Percentiles rank a stretch among this genome's conserved stretches.
Conservation (phyloP, 2,113 vertebrate genomes). For the Chaenocephalus aceratus region DNA sequence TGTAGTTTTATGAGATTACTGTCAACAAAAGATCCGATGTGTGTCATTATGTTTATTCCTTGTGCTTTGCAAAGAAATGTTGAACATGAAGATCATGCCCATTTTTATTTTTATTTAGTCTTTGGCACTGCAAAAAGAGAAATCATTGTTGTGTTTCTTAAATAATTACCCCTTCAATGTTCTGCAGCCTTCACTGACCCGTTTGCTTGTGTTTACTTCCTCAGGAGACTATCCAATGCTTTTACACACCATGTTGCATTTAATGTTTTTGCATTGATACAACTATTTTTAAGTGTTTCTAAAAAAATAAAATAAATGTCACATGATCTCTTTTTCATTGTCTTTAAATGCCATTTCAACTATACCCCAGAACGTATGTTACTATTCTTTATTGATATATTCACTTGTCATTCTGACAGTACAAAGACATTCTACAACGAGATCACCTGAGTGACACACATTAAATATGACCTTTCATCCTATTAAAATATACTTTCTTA, state of each 20-base stretch:
- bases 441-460: conserved; percentile 2
- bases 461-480: conserved; percentile 15
- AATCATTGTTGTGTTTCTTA: background rate
- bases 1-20: conserved; percentile 20
- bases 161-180: conserved; percentile 3
- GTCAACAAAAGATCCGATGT: conserved; percentile 31
- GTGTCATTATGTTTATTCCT: conserved; percentile 2
- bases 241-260: conserved; percentile 20
- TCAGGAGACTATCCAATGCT: conserved; percentile 41
- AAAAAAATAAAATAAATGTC: conserved; percentile 15
- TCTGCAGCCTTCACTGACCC: conserved; percentile 1
- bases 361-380: background rate
- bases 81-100: background rate
- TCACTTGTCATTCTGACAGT: background rate
- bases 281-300: conserved; percentile 31
- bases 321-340: background rate
- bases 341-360: background rate
- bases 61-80: background rate
- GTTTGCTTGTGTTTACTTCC: conserved; percentile 29
- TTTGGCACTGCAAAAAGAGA: background rate
- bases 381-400: conserved; percentile 39
- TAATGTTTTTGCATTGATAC: conserved; percentile 33
- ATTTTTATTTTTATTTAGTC: background rate
- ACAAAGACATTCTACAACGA: background rate
- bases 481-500: conserved; percentile 55